Percentiles rank a stretch among this genome's conserved stretches.
Conservation (phyloP, 2,888 invertebrate genomes). For the Apantesis nais region DNA sequence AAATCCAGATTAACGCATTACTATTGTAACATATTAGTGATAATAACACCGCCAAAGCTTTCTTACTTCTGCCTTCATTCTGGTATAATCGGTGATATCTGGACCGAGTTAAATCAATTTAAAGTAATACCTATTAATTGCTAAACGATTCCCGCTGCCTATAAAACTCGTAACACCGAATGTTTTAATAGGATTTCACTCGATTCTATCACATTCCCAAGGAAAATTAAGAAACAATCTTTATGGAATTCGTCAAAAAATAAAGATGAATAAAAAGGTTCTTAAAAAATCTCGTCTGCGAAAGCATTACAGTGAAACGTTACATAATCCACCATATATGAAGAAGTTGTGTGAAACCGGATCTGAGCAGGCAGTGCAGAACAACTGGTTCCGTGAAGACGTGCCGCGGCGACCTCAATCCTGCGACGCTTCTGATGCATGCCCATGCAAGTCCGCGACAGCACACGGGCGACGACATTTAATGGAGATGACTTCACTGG, state of each 20-base stretch:
- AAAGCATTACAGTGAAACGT: neutral
- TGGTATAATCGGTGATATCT: neutral
- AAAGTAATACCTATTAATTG: neutral
- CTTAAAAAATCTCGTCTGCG: neutral
- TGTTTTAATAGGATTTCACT: neutral
- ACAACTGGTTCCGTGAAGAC: neutral
- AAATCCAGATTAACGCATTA: neutral
- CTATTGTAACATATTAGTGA: neutral
- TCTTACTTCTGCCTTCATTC: neutral
- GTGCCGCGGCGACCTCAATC: neutral
- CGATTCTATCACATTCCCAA: neutral
- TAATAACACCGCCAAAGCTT: no score
- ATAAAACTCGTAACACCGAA: neutral
- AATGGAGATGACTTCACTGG: neutral
- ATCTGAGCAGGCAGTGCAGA: neutral
- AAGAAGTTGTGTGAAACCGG: constrained; percentile 6
- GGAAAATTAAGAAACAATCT: neutral
- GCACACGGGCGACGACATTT: neutral
- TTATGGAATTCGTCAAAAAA: neutral
- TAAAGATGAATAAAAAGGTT: neutral
- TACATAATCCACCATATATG: neutral
- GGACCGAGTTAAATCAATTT: neutral
- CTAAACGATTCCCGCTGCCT: neutral
- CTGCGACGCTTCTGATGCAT: neutral
- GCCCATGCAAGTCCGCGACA: neutral